Base-by-base conservation (phyloP, 2,888 invertebrate genomes). In the Drosophila fulvimacula region DNA sequence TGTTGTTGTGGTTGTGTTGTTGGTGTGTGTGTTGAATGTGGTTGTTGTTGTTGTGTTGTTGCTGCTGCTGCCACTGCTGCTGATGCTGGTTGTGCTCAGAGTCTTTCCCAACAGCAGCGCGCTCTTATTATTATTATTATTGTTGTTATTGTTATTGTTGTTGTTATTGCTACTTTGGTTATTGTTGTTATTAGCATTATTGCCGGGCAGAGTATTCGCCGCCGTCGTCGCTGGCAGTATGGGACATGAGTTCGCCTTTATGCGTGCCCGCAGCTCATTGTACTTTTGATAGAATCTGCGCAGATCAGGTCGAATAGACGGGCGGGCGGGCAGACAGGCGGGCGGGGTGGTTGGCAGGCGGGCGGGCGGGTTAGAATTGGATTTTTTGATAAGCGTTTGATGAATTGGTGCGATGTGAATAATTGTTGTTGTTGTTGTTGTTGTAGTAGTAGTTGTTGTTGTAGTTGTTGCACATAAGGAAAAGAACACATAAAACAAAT, bases 251-350 rank as follows among this genome's bases (percentile, higher is more conserved):
- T 95, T 95, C 92, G 96, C 96, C 94, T 96, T 96, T 93, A 97
- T 97, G 93, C 97, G 96, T 93, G 96, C 96, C 93, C 96, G 96
- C 93, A 97, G 95, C 94, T 96, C 96, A 93, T 95, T 94, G 94
- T 96, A 96, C 93, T 96, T 96, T 94, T 96, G 95, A 95, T 96
- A 96, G 95, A 97, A 97, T 95, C 97, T 97, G 81, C 62, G 46
- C 75, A 49, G 55, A 48, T 71, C 70, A 49, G 49, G 21, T 46
- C 44, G 15, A 39, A 30, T n/a, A 56, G 32, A 19, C 27, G 24
- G 42, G 41, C 44, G 10, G 44, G 48, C 58, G 39, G 52, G 65
- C 51, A 46, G 68, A 19, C 67, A 24, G 62, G 38, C 49, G 19
- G 56, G 44, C 49, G 27, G 49, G 57, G 41, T 41, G 42, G 34